Conservation (phyloP, 1,140 invertebrate species). For the Drosophila sulfurigaster region DNA sequence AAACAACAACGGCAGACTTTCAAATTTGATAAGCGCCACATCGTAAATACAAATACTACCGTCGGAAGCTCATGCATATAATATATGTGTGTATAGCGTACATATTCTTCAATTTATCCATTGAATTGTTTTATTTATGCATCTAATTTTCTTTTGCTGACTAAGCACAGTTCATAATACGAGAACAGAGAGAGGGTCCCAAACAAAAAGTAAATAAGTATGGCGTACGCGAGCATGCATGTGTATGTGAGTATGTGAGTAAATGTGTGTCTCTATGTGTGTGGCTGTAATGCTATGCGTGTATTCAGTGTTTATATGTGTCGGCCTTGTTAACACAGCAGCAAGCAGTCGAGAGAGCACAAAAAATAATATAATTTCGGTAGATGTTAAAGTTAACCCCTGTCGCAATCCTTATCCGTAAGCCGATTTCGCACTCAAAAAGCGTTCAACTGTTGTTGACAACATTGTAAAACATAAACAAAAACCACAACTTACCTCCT, state of each 20-base stretch:
- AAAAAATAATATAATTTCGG: conserved; percentile 38
- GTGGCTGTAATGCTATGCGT: conserved; percentile 33
- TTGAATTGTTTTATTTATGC: conserved; percentile 48
- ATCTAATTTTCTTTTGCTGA: conserved; percentile 52
- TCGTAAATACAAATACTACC: conserved; percentile 6
- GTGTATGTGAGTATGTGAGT: conserved; percentile 24
- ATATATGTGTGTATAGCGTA: conserved; percentile 1
- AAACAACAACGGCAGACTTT: conserved; percentile 29
- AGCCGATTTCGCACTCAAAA: conserved; percentile 48
- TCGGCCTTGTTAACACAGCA: conserved; percentile 53
- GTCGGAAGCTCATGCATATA: not conserved
- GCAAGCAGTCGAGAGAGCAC: conserved; percentile 52
- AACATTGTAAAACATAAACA: conserved; percentile 62
- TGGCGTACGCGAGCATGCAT: conserved; percentile 59
- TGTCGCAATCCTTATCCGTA: conserved; percentile 21
- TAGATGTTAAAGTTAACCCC: conserved; percentile 37
- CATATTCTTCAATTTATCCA: conserved; percentile 31
- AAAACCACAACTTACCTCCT: conserved; percentile 70
- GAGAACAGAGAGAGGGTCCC: conserved; percentile 18
- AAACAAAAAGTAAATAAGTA: conserved; percentile 71
- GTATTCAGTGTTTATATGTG: conserved; percentile 43
- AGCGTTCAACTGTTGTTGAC: conserved; percentile 65
- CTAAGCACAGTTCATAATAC: conserved; percentile 68
- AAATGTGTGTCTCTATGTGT: conserved; percentile 9
- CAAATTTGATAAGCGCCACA: conserved; percentile 28